phyloP scores from a whole-genome alignment of 2,113 vertebrate species.

The Cynopterus brachyotis region DNA sequence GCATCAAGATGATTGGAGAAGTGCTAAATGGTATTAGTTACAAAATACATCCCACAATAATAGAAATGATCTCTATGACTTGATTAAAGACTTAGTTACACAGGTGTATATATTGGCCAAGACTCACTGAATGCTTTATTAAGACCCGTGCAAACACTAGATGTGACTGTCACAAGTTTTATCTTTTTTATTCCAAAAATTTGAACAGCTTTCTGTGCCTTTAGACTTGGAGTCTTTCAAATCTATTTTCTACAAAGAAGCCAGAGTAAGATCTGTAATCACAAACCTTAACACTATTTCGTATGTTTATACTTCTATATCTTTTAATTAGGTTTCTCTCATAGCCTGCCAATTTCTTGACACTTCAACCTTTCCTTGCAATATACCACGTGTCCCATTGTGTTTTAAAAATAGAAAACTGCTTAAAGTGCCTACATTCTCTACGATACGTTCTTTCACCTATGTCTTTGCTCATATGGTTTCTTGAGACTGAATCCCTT shows the following conservation, averaged over 20 bases:
- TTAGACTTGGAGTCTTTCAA: background rate
- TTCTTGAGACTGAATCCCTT: background rate
- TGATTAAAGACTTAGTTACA: background rate
- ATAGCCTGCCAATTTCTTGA: background rate
- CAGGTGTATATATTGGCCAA: background rate
- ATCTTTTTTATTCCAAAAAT: background rate
- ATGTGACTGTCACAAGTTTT: background rate
- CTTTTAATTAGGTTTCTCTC: background rate
- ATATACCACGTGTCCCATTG: background rate
- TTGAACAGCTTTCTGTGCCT: background rate
- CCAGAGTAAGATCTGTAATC: background rate
- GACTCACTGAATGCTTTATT: background rate
- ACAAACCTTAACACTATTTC: background rate
- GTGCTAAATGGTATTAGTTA: background rate
- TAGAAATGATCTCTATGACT: background rate
- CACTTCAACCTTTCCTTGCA: background rate
- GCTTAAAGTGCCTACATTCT: background rate
- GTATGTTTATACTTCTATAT: background rate
- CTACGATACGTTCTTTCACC: background rate
- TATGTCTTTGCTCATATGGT: background rate
- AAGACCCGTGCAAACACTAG: background rate
- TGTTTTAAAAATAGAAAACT: background rate
- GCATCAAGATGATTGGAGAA: background rate
- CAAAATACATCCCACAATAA: background rate
- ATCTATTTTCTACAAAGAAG: background rate